These are phyloP conservation scores for Apis dorsata DNA, from an alignment of 1,140 invertebrate genomes.

Conservation along the genomic window DNA sequence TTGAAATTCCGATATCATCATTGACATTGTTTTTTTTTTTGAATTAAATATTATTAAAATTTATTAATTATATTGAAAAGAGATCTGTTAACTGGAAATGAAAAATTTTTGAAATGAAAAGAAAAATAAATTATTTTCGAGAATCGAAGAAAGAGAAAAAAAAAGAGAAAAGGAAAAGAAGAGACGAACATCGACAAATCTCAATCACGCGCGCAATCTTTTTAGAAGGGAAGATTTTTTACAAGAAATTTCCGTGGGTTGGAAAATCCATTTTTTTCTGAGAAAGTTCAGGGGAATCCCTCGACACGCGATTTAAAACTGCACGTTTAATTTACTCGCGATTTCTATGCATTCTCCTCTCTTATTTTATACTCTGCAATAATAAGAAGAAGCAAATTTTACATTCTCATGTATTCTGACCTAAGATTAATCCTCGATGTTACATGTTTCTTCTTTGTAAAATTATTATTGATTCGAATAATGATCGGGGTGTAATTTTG, in stretches of 20 bases:
- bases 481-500: too few relatives aligned
- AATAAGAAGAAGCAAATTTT: not conserved
- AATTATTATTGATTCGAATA: too few relatives aligned
- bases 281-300: not conserved
- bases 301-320: not conserved
- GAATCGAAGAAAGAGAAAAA: not conserved
- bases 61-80: too few relatives aligned
- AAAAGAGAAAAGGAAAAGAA: too few relatives aligned
- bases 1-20: too few relatives aligned
- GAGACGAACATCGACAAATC: not conserved
- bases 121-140: not conserved
- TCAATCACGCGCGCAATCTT: slow-evolving; percentile 2
- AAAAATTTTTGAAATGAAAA: not conserved
- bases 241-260: not conserved
- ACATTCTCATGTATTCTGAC: too few relatives aligned
- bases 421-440: too few relatives aligned
- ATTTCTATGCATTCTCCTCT: not conserved
- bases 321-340: slow-evolving; percentile 5
- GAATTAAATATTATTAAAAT: too few relatives aligned
- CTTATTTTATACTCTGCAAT: not conserved
- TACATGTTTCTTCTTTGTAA: too few relatives aligned
- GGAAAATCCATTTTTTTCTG: slow-evolving; percentile 1
- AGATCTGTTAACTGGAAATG: too few relatives aligned
- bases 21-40: too few relatives aligned
- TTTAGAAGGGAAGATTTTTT: not conserved